These are phyloP conservation scores for Tiaroga cobitis DNA, from an alignment of 2,797 vertebrate species.

Conservation along the genomic window DNA sequence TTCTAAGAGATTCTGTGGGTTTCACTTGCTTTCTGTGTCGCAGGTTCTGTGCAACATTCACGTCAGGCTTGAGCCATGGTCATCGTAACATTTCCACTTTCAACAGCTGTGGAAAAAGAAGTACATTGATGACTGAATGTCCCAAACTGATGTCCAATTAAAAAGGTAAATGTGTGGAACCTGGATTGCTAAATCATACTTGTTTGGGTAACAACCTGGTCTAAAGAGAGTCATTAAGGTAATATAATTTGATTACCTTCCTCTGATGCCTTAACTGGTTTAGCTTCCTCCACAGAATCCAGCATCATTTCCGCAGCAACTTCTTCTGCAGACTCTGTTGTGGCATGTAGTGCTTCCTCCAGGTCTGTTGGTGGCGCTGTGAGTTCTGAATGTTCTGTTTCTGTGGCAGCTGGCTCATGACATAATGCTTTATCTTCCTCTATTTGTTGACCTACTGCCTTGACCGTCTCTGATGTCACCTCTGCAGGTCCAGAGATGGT, in stretches of 20 bases:
- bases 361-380: neutral
- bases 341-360: neutral
- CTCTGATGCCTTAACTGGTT: neutral
- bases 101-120: constrained; percentile 10
- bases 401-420: neutral
- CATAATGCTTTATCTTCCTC: neutral
- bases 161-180: neutral
- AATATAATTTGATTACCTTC: neutral
- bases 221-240: neutral
- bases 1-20: neutral
- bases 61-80: constrained; percentile 62
- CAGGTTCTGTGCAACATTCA: neutral
- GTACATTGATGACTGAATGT: neutral
- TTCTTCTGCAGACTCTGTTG: constrained; percentile 14
- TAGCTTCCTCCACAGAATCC: neutral
- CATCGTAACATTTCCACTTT: constrained; percentile 52
- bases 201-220: neutral
- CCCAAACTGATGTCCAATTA: neutral
- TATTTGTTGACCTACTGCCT: neutral
- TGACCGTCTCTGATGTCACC: neutral
- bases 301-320: neutral
- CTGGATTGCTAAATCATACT: neutral
- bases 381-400: neutral
- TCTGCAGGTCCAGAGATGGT: constrained; percentile 34
- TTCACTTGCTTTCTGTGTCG: neutral